Conservation (phyloP, 2,888 invertebrate species). For the Pemphredon lugubris region DNA sequence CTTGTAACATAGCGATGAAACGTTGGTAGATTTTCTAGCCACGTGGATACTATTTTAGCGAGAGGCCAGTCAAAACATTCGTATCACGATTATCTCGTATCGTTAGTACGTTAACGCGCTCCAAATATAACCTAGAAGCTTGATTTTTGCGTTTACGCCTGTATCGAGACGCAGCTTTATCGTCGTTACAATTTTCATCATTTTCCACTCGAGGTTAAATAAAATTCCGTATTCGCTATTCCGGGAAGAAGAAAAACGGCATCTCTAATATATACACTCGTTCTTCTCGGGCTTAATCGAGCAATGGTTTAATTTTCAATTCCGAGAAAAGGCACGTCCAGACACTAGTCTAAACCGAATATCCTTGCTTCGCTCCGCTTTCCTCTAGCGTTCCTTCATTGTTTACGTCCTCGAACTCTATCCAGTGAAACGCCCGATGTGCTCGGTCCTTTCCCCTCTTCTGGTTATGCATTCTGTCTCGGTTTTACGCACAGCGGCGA, state of each 20-base stretch:
- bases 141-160: too few species aligned
- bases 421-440: constrained; percentile 31
- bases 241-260: too few species aligned
- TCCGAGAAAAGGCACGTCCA: background rate
- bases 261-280: too few species aligned
- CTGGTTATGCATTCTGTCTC: background rate
- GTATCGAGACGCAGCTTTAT: too few species aligned
- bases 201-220: too few species aligned
- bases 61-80: background rate
- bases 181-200: too few species aligned
- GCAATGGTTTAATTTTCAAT: too few species aligned
- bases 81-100: background rate
- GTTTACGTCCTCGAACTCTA: constrained; percentile 58
- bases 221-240: too few species aligned
- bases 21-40: constrained; percentile 3
- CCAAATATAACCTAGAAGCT: too few species aligned
- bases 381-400: constrained; percentile 43
- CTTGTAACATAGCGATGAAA: constrained; percentile 38
- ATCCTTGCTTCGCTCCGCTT: constrained; percentile 11
- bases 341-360: constrained; percentile 2
- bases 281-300: too few species aligned
- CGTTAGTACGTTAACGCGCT: too few species aligned
- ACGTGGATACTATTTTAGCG: background rate
- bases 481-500: constrained; percentile 11
- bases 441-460: constrained; percentile 23